These are phyloP conservation scores for Chaetodon auriga DNA, from an alignment of 2,113 vertebrate species.

Conservation along the genomic window DNA sequence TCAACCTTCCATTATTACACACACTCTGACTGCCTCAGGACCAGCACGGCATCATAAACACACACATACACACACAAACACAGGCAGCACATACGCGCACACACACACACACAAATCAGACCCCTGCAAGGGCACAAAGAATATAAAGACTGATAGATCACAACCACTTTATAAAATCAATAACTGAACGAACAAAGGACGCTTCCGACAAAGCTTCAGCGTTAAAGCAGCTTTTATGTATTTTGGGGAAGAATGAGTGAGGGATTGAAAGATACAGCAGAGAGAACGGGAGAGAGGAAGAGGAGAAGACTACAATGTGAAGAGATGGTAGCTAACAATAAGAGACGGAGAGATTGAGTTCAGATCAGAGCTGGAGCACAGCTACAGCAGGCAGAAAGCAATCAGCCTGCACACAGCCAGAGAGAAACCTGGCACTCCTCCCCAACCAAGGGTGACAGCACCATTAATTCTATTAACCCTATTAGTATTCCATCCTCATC, in stretches of 20 bases:
- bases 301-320: neutral
- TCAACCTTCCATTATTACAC: conserved; percentile 80
- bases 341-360: conserved; percentile 2
- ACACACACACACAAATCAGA: conserved; percentile 47
- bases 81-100: neutral
- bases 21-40: conserved; percentile 49
- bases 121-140: conserved; percentile 37
- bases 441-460: conserved; percentile 70
- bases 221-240: conserved; percentile 50
- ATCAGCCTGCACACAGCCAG: conserved; percentile 47
- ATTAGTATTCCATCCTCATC: conserved; percentile 80
- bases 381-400: conserved; percentile 38
- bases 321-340: conserved; percentile 6
- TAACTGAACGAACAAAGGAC: conserved; percentile 64
- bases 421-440: conserved; percentile 49
- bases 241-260: conserved; percentile 3
- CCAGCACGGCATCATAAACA: conserved; percentile 45
- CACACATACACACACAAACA: conserved; percentile 49
- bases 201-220: conserved; percentile 48
- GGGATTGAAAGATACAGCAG: neutral
- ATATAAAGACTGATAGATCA: conserved; percentile 71
- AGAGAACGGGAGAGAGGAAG: neutral
- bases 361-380: conserved; percentile 8
- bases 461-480: conserved; percentile 81
- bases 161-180: conserved; percentile 74